Base-by-base conservation (phyloP, 2,113 vertebrate species). In the Micromys minutus region DNA sequence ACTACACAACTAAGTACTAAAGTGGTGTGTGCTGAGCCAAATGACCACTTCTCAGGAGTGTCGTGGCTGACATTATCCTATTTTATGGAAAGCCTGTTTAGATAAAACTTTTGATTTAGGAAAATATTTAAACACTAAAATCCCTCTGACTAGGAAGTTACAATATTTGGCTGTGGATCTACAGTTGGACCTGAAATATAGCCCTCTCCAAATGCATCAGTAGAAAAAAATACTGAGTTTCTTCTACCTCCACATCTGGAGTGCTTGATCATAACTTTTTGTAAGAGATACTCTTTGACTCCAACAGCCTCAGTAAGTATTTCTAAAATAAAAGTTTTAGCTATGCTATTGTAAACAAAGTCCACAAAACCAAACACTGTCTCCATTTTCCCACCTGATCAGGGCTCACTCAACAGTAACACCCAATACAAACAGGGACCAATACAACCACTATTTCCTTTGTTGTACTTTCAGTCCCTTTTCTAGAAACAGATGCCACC, bases 401-500 rank as follows among this genome's bases (percentile, higher is more conserved):
- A 92, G 75, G 39, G 42, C 61, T 89, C 59, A 87, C 81, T 96
- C 29, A 57, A 34, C 1, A 72, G 42, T 7, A 80, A 39, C 89
- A 47, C 21, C 15, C 72, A 86, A 79, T 19, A 90, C 93, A 92
- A 65, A 19, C 45, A 83, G 84, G 42, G n/a, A 10, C 12, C 84
- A 79, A 80, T 19, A 89, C 91, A 93, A 65, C 29, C 50, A 86
- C 67, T n/a, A 76, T 61, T 76, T 77, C 81, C 79, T 81, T 90
- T 92, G 91, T 76, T 52, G 59, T 4, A 26, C 74, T 36, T 91
- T 36, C 75, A 39, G 55, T 74, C 45, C 80, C 71, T 65, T 52
- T 88, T 89, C 87, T 85, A 61, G 13, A 79, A 91, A 91, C 29
- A 90, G 65, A 80, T n/a, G 84, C 92, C 96, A 95, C 90, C 96